Percentiles rank a stretch among this genome's conserved stretches.
phyloP scores from a whole-genome alignment of 1,140 invertebrate genomes.

The Linepithema humile region DNA sequence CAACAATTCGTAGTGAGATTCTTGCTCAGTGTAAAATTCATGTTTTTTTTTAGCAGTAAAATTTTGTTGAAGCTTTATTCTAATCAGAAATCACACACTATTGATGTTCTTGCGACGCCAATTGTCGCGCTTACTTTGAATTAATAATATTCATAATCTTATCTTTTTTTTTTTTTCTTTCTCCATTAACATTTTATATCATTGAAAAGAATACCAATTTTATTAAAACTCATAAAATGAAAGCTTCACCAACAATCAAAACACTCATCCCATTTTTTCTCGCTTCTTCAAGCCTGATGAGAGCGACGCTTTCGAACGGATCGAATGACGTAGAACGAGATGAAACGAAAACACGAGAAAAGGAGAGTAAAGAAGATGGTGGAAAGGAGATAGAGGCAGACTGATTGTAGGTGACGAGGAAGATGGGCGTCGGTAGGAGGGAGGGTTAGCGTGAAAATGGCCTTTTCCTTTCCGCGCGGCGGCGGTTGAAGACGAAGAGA shows the following conservation, averaged over 20 bases:
- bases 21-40: background rate
- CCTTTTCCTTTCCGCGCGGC: slow-evolving; percentile 45
- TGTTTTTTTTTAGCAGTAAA: background rate
- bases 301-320: background rate
- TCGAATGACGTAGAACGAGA: slow-evolving; percentile 31
- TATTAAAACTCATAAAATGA: background rate
- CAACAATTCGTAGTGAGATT: background rate
- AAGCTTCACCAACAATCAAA: background rate
- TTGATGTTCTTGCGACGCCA: too few species aligned
- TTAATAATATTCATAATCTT: too few species aligned
- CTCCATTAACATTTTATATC: background rate
- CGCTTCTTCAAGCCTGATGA: slow-evolving; percentile 20
- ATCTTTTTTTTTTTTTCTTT: too few species aligned
- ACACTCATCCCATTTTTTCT: slow-evolving; percentile 9
- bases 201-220: background rate
- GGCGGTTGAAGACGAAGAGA: slow-evolving; percentile 35
- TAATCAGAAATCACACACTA: too few species aligned
- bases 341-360: slow-evolving; percentile 43
- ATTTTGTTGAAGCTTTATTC: background rate
- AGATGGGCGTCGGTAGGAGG: too few species aligned
- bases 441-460: slow-evolving; percentile 9
- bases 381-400: background rate
- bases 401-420: too few species aligned
- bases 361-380: background rate
- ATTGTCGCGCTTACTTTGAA: too few species aligned